Evolutionary conservation across 2,113 vertebrate genomes (phyloP).

Genomic region (Paedocypris sp.): DNA sequence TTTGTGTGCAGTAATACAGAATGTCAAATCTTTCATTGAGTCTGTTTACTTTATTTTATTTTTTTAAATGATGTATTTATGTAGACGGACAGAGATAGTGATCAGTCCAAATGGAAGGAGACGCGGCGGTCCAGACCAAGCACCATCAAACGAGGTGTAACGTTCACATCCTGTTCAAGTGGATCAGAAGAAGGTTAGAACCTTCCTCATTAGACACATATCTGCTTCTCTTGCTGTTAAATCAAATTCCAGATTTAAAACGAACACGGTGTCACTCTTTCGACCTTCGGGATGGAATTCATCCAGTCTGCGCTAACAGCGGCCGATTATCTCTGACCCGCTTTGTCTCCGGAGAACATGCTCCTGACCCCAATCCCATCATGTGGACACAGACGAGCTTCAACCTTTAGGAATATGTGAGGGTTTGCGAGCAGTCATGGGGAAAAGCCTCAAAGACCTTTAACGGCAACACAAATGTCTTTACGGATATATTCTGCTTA

Average conservation of each 20-base stretch:
- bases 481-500: neutral
- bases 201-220: neutral
- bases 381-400: conserved; percentile 19
- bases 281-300: neutral
- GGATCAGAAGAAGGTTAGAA: neutral
- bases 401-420: conserved; percentile 20
- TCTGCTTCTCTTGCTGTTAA: neutral
- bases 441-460: neutral
- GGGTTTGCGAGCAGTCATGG: neutral
- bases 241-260: neutral
- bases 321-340: neutral
- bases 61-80: no score
- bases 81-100: no score
- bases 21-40: no score
- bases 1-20: no score
- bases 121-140: no score
- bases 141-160: no score
- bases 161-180: neutral
- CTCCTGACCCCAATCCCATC: conserved; percentile 22
- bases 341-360: conserved; percentile 7
- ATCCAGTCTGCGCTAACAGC: conserved; percentile 4
- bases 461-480: neutral
- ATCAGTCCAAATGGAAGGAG: no score
- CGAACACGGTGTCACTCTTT: neutral
- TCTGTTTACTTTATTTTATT: no score